phyloP scores from a whole-genome alignment of 2,888 invertebrate genomes.

The Phaedon cochleariae region DNA sequence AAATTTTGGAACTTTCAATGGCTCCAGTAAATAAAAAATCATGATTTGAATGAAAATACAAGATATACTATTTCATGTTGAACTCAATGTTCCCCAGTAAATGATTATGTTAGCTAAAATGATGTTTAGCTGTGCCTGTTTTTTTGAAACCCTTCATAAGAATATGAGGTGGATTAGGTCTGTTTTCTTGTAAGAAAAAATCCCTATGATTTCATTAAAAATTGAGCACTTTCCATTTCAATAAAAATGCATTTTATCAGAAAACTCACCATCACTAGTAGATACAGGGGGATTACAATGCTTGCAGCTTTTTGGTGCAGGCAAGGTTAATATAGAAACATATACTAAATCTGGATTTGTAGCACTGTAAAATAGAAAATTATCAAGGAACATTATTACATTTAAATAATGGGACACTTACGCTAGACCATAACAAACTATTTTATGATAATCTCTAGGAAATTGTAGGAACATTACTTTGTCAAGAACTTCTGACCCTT shows the following conservation, averaged over 20 bases:
- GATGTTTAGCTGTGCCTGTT: too few relatives aligned
- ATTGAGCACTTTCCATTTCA: not conserved
- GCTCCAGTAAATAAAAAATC: too few relatives aligned
- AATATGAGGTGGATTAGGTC: too few relatives aligned
- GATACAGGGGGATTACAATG: conserved; percentile 57
- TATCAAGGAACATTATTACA: too few relatives aligned
- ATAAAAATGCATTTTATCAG: not conserved
- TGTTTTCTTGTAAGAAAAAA: too few relatives aligned
- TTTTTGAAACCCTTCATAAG: too few relatives aligned
- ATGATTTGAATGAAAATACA: too few relatives aligned
- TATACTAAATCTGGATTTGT: conserved; percentile 65
- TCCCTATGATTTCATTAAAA: too few relatives aligned
- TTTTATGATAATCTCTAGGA: conserved; percentile 72
- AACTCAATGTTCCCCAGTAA: too few relatives aligned
- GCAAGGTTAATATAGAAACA: conserved; percentile 74
- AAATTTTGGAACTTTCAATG: too few relatives aligned
- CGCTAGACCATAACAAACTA: conserved; percentile 76
- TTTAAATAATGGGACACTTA: conserved; percentile 58
- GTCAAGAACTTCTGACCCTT: conserved; percentile 58
- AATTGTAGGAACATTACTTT: conserved; percentile 76
- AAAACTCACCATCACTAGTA: conserved; percentile 52
- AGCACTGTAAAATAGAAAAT: conserved; percentile 54
- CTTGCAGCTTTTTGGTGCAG: conserved; percentile 70
- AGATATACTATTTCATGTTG: too few relatives aligned
- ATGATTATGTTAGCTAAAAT: too few relatives aligned